phyloP scores from a whole-genome alignment of 2,113 vertebrate genomes.

The Psammodynastes pulverulentus region DNA sequence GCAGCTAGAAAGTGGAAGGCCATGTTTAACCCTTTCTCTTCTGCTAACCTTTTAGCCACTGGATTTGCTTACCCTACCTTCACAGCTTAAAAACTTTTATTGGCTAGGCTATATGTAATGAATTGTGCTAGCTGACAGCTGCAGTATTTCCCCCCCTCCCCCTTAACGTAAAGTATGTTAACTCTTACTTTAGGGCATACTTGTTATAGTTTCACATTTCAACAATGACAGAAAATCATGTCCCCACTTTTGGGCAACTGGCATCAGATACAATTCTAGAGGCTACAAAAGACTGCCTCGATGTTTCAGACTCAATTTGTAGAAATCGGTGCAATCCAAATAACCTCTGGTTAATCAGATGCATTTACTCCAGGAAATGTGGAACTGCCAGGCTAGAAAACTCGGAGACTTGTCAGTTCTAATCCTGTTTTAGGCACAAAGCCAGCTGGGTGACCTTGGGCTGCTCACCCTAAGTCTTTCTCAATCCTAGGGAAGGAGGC shows the following conservation, averaged over 20 bases:
- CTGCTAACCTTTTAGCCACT: background rate
- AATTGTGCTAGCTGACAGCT: background rate
- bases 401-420: background rate
- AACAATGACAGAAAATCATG: background rate
- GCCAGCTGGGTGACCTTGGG: background rate
- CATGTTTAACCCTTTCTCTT: background rate
- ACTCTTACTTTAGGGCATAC: background rate
- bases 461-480: background rate
- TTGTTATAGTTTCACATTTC: background rate
- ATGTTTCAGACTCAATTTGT: background rate
- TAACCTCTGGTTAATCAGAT: background rate
- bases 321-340: background rate
- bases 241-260: background rate
- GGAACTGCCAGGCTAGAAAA: background rate
- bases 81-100: background rate
- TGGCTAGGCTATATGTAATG: background rate
- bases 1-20: background rate
- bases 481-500: background rate
- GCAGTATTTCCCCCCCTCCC: background rate
- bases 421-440: background rate
- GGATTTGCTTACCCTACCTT: background rate
- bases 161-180: background rate
- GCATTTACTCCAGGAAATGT: background rate
- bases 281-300: background rate
- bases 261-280: background rate